Evolutionary conservation across 2,888 invertebrate species (phyloP).

Genomic region (Plagodis pulveraria): DNA sequence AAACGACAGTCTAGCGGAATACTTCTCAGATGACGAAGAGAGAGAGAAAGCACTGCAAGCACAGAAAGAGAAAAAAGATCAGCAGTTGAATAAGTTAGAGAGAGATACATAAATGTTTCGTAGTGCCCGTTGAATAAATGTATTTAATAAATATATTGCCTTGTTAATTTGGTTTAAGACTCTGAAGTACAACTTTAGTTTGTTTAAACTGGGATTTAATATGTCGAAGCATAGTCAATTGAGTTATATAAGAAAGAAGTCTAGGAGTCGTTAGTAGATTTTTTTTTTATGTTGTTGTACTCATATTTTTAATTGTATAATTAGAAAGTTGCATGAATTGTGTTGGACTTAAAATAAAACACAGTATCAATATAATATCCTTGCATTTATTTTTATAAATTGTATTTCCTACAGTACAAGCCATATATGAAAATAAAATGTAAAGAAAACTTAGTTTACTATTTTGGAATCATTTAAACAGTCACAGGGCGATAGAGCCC

Average conservation of each 20-base stretch:
- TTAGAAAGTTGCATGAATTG: too few species aligned
- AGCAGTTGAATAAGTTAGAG: constrained; percentile 61
- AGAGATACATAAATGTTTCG: constrained; percentile 66
- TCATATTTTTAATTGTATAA: too few species aligned
- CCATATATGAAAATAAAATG: constrained; percentile 22
- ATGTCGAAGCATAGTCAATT: too few species aligned
- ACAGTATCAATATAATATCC: constrained; percentile 29
- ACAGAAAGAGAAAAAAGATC: constrained; percentile 67
- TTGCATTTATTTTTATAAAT: constrained; percentile 49
- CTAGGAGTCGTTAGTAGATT: too few species aligned
- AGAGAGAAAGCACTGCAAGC: constrained; percentile 69
- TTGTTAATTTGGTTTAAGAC: constrained; percentile 32
- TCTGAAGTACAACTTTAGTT: neutral
- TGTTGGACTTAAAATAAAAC: constrained; percentile 8
- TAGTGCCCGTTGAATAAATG: constrained; percentile 54
- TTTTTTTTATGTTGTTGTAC: too few species aligned
- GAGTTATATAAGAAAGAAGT: too few species aligned
- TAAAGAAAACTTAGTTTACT: constrained; percentile 15
- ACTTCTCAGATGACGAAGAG: constrained; percentile 82
- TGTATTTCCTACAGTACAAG: constrained; percentile 13
- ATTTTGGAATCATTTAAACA: constrained; percentile 25
- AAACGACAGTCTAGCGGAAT: constrained; percentile 73
- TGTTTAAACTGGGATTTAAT: too few species aligned
- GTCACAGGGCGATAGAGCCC: constrained; percentile 15
- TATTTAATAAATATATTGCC: constrained; percentile 28